phyloP scores from a whole-genome alignment of 1,140 invertebrate genomes.

The Rhynchophorus ferrugineus region DNA sequence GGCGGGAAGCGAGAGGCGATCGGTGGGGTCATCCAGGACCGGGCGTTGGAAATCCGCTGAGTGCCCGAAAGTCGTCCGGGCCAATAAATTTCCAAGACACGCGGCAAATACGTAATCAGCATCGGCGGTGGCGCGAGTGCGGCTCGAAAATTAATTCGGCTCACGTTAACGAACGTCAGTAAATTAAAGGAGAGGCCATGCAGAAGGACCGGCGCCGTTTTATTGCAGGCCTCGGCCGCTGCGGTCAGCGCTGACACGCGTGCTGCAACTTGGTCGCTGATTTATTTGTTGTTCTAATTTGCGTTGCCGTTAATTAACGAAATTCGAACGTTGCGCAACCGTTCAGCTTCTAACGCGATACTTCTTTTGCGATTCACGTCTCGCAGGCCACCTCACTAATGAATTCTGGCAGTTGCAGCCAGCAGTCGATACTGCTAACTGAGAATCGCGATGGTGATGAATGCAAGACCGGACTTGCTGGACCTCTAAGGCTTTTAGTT shows the following conservation, averaged over 20 bases:
- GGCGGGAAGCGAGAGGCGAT: neutral
- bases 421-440: too few relatives aligned
- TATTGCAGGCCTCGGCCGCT: conserved; percentile 24
- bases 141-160: conserved; percentile 35
- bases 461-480: too few relatives aligned
- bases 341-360: neutral
- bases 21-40: neutral
- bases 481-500: too few relatives aligned
- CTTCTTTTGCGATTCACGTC: neutral
- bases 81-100: conserved; percentile 33
- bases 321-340: conserved; percentile 15
- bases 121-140: conserved; percentile 19
- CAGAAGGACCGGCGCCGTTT: conserved; percentile 23
- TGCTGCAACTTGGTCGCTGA: conserved; percentile 23
- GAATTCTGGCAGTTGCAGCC: too few relatives aligned
- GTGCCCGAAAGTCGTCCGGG: conserved; percentile 19
- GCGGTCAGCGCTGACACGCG: conserved; percentile 31
- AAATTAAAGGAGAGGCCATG: conserved; percentile 32
- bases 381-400: too few relatives aligned
- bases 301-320: conserved; percentile 18
- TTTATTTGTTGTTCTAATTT: conserved; percentile 24
- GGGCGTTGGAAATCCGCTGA: conserved; percentile 22
- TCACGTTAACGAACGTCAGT: conserved; percentile 38
- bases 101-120: conserved; percentile 38
- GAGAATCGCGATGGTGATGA: too few relatives aligned